phyloP scores from a whole-genome alignment of 2,888 invertebrate species.

The Agonopterix arenella region DNA sequence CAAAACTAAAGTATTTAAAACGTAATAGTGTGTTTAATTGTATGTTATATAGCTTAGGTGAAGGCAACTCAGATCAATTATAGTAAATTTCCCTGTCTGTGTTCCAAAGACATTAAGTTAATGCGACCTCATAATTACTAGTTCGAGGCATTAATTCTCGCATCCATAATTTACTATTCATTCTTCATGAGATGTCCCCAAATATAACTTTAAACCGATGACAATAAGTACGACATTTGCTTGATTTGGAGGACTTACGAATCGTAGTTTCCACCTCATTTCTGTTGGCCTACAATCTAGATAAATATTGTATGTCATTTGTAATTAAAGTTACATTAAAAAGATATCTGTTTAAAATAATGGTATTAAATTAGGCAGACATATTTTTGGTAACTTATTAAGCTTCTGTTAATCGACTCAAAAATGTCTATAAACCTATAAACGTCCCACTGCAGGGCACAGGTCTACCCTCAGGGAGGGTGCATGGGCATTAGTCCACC shows the following conservation, averaged over 20 bases:
- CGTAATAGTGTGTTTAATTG: too few species aligned
- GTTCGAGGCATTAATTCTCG: slow-evolving; percentile 53
- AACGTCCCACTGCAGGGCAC: too few species aligned
- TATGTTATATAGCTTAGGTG: too few species aligned
- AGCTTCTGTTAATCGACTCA: too few species aligned
- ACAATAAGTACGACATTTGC: neutral
- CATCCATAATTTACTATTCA: slow-evolving; percentile 31
- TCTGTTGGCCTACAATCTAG: slow-evolving; percentile 70
- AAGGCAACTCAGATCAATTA: slow-evolving; percentile 19
- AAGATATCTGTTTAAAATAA: slow-evolving; percentile 45
- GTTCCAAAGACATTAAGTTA: slow-evolving; percentile 18
- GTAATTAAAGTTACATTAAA: slow-evolving; percentile 60
- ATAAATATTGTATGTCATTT: slow-evolving; percentile 64
- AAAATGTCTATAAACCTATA: too few species aligned
- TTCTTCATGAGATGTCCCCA: too few species aligned
- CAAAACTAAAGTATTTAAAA: too few species aligned
- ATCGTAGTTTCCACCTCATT: slow-evolving; percentile 44
- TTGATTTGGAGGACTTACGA: slow-evolving; percentile 27
- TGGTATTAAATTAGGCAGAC: neutral
- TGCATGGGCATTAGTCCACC: too few species aligned
- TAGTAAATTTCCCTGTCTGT: slow-evolving; percentile 24
- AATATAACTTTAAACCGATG: too few species aligned
- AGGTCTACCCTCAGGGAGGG: too few species aligned
- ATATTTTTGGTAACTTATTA: too few species aligned
- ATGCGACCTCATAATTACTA: slow-evolving; percentile 41